Evolutionary conservation across 2,888 invertebrate species (phyloP).

Genomic region (Odiellus spinosus): DNA sequence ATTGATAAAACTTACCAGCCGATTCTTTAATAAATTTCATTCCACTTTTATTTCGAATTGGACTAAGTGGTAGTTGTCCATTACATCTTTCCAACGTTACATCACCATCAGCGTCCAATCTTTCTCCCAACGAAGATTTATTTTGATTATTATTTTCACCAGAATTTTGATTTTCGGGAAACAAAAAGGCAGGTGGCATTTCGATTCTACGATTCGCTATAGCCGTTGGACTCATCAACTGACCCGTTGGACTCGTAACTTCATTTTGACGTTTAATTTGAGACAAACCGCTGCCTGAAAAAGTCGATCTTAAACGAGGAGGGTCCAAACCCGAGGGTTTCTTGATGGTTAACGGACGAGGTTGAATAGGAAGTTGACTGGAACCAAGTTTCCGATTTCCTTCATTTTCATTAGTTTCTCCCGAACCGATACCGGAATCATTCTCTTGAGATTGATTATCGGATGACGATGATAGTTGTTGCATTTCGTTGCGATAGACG

Average conservation of each 20-base stretch:
- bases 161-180: constrained; percentile 35
- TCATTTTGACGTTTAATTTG: constrained; percentile 2
- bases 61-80: too few relatives aligned
- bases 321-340: constrained; percentile 4
- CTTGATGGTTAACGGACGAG: neutral
- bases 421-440: neutral
- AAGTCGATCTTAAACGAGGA: constrained; percentile 3
- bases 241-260: constrained; percentile 6
- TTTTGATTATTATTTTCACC: too few relatives aligned
- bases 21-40: too few relatives aligned
- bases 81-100: too few relatives aligned
- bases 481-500: neutral
- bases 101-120: too few relatives aligned
- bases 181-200: constrained; percentile 65
- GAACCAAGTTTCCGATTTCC: neutral
- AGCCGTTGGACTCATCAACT: constrained; percentile 24
- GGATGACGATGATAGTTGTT: neutral
- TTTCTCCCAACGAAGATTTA: too few relatives aligned
- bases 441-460: neutral
- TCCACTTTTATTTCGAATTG: too few relatives aligned
- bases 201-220: constrained; percentile 57
- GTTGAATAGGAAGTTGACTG: neutral
- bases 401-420: neutral
- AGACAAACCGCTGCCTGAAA: neutral
- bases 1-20: too few relatives aligned